phyloP scores from a whole-genome alignment of 2,113 vertebrate species.

The Chauna torquata region DNA sequence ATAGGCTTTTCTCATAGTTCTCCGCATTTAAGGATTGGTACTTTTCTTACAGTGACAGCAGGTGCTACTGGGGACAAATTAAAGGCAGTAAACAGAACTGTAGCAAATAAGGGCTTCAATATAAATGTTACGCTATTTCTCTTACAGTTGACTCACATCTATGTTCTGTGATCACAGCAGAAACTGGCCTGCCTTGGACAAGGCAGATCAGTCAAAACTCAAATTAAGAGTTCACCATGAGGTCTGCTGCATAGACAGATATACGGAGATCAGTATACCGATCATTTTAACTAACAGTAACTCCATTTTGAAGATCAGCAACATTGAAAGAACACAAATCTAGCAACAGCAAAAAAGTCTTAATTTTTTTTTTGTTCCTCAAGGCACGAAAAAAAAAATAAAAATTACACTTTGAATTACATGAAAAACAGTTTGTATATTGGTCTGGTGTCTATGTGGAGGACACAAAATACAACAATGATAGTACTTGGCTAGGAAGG shows the following conservation, averaged over 20 bases:
- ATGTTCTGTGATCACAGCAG: neutral
- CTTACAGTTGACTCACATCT: neutral
- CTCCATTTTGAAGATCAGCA: neutral
- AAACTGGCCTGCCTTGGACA: neutral
- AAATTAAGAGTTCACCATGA: neutral
- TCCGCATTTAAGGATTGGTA: neutral
- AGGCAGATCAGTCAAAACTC: neutral
- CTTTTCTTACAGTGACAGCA: neutral
- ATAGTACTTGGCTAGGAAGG: neutral
- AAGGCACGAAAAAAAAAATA: neutral
- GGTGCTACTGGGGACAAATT: neutral
- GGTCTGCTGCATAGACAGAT: neutral
- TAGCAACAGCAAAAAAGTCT: neutral
- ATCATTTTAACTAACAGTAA: neutral
- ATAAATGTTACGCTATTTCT: accelerated
- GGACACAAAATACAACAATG: neutral
- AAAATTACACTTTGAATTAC: too few relatives aligned
- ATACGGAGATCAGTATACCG: neutral
- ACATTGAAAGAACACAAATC: neutral
- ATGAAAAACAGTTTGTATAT: neutral
- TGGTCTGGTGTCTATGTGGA: neutral
- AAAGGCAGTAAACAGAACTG: neutral
- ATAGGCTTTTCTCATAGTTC: neutral
- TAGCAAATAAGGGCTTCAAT: neutral
- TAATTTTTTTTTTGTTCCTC: neutral